Evolutionary conservation across 2,888 invertebrate genomes (phyloP), one percentile per base, ranked within the genome.

Genomic region (Agrilus mali): DNA sequence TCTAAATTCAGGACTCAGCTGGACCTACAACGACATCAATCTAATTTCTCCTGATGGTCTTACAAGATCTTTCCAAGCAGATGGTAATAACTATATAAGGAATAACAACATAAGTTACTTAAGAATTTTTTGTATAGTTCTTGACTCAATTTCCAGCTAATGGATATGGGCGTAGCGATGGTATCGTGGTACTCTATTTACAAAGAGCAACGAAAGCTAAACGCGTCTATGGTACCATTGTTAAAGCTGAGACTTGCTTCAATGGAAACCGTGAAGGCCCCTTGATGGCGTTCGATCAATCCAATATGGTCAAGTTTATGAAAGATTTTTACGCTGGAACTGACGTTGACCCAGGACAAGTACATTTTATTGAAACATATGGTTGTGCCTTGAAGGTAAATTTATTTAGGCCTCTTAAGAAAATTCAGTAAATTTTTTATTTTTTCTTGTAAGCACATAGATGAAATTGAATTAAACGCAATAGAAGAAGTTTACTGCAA

Each of bases 401-500:
- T 12, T 36, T n/a, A n/a, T n/a, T n/a, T n/a, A n/a, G n/a, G n/a
- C n/a, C n/a, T n/a, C n/a, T n/a, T n/a, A n/a, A n/a, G n/a, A n/a
- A n/a, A n/a, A n/a, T n/a, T n/a, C n/a, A n/a, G n/a, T n/a, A n/a
- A n/a, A n/a, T n/a, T 22, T 3, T 22, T 22, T 22, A 22, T 22
- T 41, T n/a, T n/a, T n/a, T n/a, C 36, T 33, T 48, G 55, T 20
- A 47, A 65, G 65, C 49, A 58, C 34, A 54, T 52, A 2, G 67
- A 67, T 46, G 60, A 61, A 51, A 86, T 88, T 59, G 98, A 98
- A 70, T 79, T 94, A 5, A 90, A 92, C 62, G 85, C 93, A 0
- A 85, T 98, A 50, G 85, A 86, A 2, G 84, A 87, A 50, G 75
- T 90, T 41, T 93, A 93, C 68, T 93, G 93, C 69, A 79, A 82